Conservation (phyloP, 2,797 vertebrate species). For the Megalops cyprinoides region DNA sequence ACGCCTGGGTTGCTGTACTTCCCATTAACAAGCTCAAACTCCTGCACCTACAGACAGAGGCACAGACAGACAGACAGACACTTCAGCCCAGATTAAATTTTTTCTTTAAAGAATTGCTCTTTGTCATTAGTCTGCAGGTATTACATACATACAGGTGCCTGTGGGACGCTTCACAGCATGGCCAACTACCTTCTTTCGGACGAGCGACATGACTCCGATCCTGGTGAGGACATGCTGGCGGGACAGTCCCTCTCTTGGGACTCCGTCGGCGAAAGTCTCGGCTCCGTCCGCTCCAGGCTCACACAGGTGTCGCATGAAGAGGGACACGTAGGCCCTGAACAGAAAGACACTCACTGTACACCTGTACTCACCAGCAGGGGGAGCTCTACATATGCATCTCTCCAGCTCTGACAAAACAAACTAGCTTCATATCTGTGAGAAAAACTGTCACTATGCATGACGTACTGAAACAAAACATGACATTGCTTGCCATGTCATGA, state of each 20-base stretch:
- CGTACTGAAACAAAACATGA: not conserved
- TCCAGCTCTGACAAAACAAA: not conserved
- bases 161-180: not conserved
- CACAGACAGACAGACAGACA: not conserved
- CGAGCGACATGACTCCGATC: conserved; percentile 98
- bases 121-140: conserved; percentile 17
- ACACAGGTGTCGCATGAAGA: conserved; percentile 97
- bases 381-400: not conserved
- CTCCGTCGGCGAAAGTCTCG: conserved; percentile 94
- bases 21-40: conserved; percentile 96
- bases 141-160: conserved; percentile 15
- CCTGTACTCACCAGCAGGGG: conserved; percentile 5
- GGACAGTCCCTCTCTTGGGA: conserved; percentile 93
- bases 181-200: conserved; percentile 92
- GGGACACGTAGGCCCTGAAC: conserved; percentile 91
- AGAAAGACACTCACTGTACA: conserved; percentile 24
- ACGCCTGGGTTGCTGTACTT: conserved; percentile 94
- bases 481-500: not conserved
- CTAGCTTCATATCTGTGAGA: not conserved
- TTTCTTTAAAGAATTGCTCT: not conserved
- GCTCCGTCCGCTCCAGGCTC: conserved; percentile 94
- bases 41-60: conserved; percentile 82
- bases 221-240: conserved; percentile 96
- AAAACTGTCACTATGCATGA: not conserved
- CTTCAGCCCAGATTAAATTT: not conserved